Conservation (phyloP, 2,113 vertebrate genomes). For the western clawed frog (Xenopus tropicalis) region UCB_Xtro_10.0 CM004443.2:74408001-74408500, state of each 20-base stretch:
- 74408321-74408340: too few relatives aligned
- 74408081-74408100: too few relatives aligned
- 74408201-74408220: not conserved
- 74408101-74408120: too few relatives aligned
- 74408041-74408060: too few relatives aligned
- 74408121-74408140: too few relatives aligned
- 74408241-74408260: not conserved
- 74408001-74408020: too few relatives aligned
- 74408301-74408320: too few relatives aligned
- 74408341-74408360: not conserved
- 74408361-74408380: not conserved
- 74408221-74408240: not conserved
- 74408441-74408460: too few relatives aligned
- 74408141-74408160: not conserved
- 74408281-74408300: not conserved
- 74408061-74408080: too few relatives aligned
- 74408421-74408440: not conserved
- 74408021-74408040: too few relatives aligned
- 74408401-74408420: not conserved
- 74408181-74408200: constrained; percentile 4
- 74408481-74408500: too few relatives aligned
- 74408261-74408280: not conserved
- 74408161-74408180: not conserved
- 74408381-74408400: not conserved
- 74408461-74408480: too few relatives aligned